Percentiles rank a stretch among this genome's conserved stretches.
Evolutionary conservation across 1,140 invertebrate genomes (phyloP).

Genomic region (Philopotamus ludificatus): DNA sequence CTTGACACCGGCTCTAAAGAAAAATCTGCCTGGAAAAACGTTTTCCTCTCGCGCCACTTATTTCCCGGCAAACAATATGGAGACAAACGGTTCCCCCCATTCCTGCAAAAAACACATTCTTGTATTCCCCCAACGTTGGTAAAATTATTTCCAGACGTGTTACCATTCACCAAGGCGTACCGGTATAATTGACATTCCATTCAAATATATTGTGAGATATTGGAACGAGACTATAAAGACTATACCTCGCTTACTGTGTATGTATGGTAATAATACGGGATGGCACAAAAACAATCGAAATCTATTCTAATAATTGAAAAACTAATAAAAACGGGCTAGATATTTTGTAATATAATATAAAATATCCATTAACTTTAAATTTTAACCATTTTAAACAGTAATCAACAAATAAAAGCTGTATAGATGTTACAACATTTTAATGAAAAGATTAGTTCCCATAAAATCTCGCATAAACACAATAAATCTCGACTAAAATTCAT

Average conservation of each 20-base stretch:
- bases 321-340: too few species aligned
- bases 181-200: slow-evolving; percentile 43
- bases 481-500: too few species aligned
- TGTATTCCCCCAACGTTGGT: slow-evolving; percentile 28
- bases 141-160: slow-evolving; percentile 43
- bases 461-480: too few species aligned
- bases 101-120: slow-evolving; percentile 31
- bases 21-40: slow-evolving; percentile 15
- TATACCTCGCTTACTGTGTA: neutral
- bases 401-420: too few species aligned
- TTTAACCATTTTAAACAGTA: too few species aligned
- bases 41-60: slow-evolving; percentile 25
- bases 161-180: slow-evolving; percentile 40
- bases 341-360: neutral
- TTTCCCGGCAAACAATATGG: slow-evolving; percentile 21
- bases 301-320: too few species aligned
- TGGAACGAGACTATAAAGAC: slow-evolving; percentile 24
- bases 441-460: too few species aligned
- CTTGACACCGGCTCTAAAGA: neutral
- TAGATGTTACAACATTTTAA: too few species aligned
- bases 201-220: slow-evolving; percentile 42
- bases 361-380: neutral
- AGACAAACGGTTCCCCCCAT: slow-evolving; percentile 20
- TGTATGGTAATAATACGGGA: too few species aligned
- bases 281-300: too few species aligned